These are phyloP conservation scores for Scopus umbretta DNA, from an alignment of 2,113 vertebrate genomes.

Conservation along the genomic window DNA sequence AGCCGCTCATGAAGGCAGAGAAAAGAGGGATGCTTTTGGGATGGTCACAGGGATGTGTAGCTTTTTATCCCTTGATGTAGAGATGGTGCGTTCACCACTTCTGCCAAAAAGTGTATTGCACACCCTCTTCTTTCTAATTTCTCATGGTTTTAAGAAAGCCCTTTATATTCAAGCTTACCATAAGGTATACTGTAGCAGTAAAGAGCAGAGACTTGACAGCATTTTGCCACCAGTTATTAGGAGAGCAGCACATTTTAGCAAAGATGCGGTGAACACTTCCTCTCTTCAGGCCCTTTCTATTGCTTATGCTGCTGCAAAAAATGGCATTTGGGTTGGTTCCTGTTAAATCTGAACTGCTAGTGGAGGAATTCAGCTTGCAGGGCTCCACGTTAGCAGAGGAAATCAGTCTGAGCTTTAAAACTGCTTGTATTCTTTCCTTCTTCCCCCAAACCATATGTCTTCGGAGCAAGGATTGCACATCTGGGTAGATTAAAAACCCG, in stretches of 20 bases:
- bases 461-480: neutral
- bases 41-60: neutral
- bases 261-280: neutral
- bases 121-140: neutral
- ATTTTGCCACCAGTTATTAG: neutral
- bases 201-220: neutral
- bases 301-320: neutral
- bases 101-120: neutral
- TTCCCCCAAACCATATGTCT: neutral
- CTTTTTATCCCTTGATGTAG: neutral
- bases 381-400: neutral
- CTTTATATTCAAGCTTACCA: neutral
- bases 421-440: neutral
- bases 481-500: neutral
- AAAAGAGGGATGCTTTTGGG: neutral
- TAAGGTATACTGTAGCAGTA: neutral
- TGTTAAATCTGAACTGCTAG: neutral
- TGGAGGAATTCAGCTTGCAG: neutral
- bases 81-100: neutral
- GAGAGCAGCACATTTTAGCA: neutral
- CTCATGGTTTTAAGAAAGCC: neutral
- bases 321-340: neutral
- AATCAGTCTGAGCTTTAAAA: neutral
- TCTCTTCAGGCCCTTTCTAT: neutral
- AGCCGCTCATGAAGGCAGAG: neutral